Evolutionary conservation across 1,140 invertebrate genomes (phyloP).

Genomic region (Pachyrhynchus sulphureomaculatus): DNA sequence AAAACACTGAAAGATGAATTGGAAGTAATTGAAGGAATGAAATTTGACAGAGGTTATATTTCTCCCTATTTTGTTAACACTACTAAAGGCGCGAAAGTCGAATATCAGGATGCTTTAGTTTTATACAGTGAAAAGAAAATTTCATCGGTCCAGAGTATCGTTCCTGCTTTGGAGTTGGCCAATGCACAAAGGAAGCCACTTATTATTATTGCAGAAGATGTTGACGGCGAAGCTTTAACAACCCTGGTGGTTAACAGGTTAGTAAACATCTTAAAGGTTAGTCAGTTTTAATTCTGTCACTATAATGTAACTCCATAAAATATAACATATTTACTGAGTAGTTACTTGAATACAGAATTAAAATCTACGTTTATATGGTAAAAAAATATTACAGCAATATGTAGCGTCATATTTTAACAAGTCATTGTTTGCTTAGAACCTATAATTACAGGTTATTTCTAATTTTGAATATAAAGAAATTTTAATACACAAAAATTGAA

Average conservation of each 20-base stretch:
- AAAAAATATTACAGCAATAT: too few relatives aligned
- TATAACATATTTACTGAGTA: too few relatives aligned
- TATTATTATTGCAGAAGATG: constrained; percentile 97
- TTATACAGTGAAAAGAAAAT: constrained; percentile 99
- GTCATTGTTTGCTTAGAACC: too few relatives aligned
- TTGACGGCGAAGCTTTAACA: constrained; percentile 97
- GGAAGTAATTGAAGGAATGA: constrained; percentile 99
- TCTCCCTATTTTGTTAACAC: constrained; percentile 99
- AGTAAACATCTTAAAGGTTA: too few relatives aligned
- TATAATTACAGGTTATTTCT: too few relatives aligned
- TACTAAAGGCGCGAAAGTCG: constrained; percentile 95
- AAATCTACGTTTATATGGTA: too few relatives aligned
- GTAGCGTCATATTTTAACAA: too few relatives aligned
- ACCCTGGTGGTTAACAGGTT: constrained; percentile 95
- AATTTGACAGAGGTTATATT: constrained; percentile 99
- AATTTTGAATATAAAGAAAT: too few relatives aligned
- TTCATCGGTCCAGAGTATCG: constrained; percentile 93
- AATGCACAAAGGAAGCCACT: constrained; percentile 93
- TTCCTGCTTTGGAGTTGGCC: constrained; percentile 95
- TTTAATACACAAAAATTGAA: too few relatives aligned
- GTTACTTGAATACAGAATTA: too few relatives aligned
- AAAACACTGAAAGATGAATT: constrained; percentile 97
- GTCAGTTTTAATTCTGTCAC: too few relatives aligned
- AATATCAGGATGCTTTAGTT: constrained; percentile 96
- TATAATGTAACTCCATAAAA: too few relatives aligned